Base-by-base conservation (phyloP, 2,113 vertebrate species). In the Nycticryphes semicollaris region DNA sequence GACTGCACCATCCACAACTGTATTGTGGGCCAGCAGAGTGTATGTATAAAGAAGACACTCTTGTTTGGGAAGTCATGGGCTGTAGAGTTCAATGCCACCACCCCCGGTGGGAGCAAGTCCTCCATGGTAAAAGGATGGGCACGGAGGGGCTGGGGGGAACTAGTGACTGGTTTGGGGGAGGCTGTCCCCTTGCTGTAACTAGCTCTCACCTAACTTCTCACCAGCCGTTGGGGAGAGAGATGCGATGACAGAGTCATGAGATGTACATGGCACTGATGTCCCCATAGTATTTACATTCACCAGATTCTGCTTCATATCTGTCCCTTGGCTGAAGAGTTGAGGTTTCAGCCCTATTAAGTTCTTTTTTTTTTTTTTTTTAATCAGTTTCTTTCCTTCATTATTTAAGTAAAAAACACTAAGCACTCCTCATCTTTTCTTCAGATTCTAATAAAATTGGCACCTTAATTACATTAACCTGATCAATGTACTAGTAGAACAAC, bases 121-220 rank as follows among this genome's bases (percentile, higher is more conserved):
- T 47, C 17, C 45, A 1, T 3, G n/a, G 51, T 7, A 66, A 35
- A 53, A 50, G 47, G 45, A 53, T 10, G 53, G 47, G 39, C 7
- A 1, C 3, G 33, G 33, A 37, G 51, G 3, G 27, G 37, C 51
- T 28, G 33, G 7, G 20, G 50, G 43, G 37, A 78, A 33, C 1
- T 0, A 12, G 14, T 0, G 0, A 27, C 24, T 0, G 1, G 14
- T 31, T 12, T n/a, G 3, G 35, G 35, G 27, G 19, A 16, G 27
- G 78, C 62, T 0, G 1, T 62, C 7, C 25, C 47, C 6, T 12
- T 33, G 27, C 33, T 66, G 33, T 11, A 12, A 11, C 10, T n/a
- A 3, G 9, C 45, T 76, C 68, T 76, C 35, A 39, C n/a, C 43
- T 47, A 28, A 16, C 21, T 43, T 33, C 50, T 56, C 68, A 6